Base-by-base conservation (phyloP, 2,888 invertebrate species). In the Stenoptilia bipunctidactyla region DNA sequence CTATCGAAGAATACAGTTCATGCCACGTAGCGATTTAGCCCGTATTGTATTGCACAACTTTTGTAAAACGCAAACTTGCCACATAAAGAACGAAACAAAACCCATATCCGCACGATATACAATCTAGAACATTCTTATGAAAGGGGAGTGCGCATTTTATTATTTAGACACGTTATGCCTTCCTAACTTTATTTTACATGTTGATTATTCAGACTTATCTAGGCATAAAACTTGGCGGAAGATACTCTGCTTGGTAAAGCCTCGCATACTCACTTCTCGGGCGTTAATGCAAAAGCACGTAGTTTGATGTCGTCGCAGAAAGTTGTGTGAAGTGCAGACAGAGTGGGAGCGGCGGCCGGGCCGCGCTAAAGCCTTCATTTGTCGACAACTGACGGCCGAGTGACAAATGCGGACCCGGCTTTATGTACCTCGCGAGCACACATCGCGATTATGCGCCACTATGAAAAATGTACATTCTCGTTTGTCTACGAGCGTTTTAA, bases 281-380 rank as follows among this genome's bases (percentile, higher is more conserved):
- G 63, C 70, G 73, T 77, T 80, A 80, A 82, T 80, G 77, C 82
- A 71, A 68, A 71, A 71, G 74, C 80, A 77, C 80, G 79, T 75
- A 77, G 77, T 71, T 74, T 61, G 67, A 72, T 69, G 76, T 72
- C 74, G 68, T 64, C 66, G 71, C 69, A 71, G 76, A 79, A 77
- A 79, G 71, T 79, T 79, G 70, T 70, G 74, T 66, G 72, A 75
- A 76, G 79, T 79, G 82, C 76, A 79, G 77, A 79, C 75, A 77
- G 80, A 77, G 71, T 68, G 74, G 70, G 67, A 72, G 70, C 69
- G 65, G 64, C 34, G 70, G 68, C 66, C 70, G 69, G 65, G 64
- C 13, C 70, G 68, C 66, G 64, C 75, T 70, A 76, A 80, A 77
- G 82, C 80, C 82, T 80, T 84, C 83, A 84, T 84, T 83, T 85